These are phyloP conservation scores for Pardalotus punctatus DNA, from an alignment of 2,113 vertebrate species.

Conservation along the genomic window DNA sequence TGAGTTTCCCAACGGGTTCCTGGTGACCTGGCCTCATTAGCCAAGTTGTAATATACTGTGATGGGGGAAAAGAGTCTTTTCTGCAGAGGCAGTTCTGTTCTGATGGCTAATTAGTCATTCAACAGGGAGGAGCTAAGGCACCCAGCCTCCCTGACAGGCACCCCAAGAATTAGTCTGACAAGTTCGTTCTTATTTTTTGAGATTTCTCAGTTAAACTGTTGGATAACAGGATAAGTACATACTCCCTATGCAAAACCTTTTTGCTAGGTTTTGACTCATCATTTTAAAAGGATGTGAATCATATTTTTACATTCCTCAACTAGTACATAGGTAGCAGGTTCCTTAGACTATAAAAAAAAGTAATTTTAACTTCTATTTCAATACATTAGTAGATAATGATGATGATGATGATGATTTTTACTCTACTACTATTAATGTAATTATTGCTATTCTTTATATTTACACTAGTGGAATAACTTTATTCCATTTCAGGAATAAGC, in stretches of 20 bases:
- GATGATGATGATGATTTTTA: not conserved
- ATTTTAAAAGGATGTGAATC: not conserved
- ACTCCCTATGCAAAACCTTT: not conserved
- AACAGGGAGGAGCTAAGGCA: not conserved
- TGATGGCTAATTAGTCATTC: not conserved
- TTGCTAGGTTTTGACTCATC: not conserved
- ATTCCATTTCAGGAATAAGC: not conserved
- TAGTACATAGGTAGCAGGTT: not conserved
- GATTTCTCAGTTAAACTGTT: not conserved
- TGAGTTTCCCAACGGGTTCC: not conserved
- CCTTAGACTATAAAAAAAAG: not conserved
- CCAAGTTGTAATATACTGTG: not conserved
- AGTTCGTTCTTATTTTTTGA: not conserved
- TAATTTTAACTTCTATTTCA: not conserved
- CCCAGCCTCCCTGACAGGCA: not conserved
- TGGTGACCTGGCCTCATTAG: constrained; percentile 32
- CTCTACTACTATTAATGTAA: not conserved
- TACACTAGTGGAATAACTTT: not conserved
- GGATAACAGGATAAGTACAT: not conserved
- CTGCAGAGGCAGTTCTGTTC: not conserved
- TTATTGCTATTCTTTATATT: not conserved
- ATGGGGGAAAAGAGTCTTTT: not conserved
- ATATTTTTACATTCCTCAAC: not conserved
- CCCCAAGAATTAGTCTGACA: not conserved
- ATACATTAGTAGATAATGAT: not conserved